phyloP scores from a whole-genome alignment of 2,113 vertebrate species.

The Pygoscelis adeliae region DNA sequence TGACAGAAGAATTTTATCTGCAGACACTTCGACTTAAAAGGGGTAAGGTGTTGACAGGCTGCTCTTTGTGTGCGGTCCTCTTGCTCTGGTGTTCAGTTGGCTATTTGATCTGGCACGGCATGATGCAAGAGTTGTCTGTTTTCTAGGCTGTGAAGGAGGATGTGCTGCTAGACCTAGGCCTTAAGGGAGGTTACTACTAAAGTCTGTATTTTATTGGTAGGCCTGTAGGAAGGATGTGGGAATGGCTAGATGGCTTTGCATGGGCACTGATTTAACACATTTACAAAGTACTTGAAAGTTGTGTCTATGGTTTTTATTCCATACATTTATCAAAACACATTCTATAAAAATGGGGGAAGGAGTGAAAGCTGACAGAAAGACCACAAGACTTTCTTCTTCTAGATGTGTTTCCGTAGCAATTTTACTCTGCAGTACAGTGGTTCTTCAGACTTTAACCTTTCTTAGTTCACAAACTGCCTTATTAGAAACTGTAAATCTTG shows the following conservation, averaged over 20 bases:
- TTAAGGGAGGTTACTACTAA: neutral
- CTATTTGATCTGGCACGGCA: neutral
- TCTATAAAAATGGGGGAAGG: neutral
- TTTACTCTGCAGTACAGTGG: neutral
- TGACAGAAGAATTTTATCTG: neutral
- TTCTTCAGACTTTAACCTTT: neutral
- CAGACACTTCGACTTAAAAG: neutral
- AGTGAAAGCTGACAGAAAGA: neutral
- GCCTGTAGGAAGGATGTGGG: neutral
- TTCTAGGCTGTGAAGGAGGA: neutral
- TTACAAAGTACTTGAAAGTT: neutral
- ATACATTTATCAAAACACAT: neutral
- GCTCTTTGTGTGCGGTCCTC: neutral
- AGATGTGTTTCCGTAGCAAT: neutral
- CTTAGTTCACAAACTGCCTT: neutral
- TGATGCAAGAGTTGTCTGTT: neutral
- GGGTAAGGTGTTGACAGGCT: neutral
- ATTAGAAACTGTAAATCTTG: neutral
- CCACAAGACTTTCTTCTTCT: neutral
- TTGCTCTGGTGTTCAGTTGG: neutral
- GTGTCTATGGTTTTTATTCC: neutral
- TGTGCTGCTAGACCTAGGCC: neutral
- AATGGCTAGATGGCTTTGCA: neutral
- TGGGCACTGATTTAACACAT: neutral
- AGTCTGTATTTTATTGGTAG: neutral